Evolutionary conservation across 2,113 vertebrate genomes (phyloP), one percentile per base, ranked within the genome.

Genomic region (Neofelis nebulosa): DNA sequence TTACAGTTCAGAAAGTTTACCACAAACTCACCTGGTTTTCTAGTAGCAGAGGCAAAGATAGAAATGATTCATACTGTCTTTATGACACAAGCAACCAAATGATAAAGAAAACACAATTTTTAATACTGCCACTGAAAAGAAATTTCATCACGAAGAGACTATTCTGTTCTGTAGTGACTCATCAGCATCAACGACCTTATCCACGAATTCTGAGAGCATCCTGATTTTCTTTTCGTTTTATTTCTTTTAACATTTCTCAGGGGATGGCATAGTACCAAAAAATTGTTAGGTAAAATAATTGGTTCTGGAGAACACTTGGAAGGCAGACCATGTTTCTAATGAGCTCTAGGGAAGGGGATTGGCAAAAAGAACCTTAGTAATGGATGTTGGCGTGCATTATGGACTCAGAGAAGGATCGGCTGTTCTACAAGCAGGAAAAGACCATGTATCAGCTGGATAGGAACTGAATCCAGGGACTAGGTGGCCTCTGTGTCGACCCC

Each of bases 1-100:
- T 83, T 50, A 68, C 25, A 36, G 50, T 95, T 95, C 86, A 68
- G 57, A 91, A 97, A 95, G 91, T 86, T 97, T 94, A 41, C 78
- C 86, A 38, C 71, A 93, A 85, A 94, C 78, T 63, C 81, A 84
- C 74, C 7, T 84, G 81, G 68, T 89, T 97, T 96, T 96, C 74
- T 71, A 57, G 52, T 48, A 36, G 71, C 36, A 89, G 71, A 95
- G 84, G 69, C 31, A 68, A 81, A 76, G 45, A 52, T 31, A 45
- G 85, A 81, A 94, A 82, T 97, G 84, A 94, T 93, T 98, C 76
- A 83, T 48, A 66, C 45, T 91, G 61, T 89, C 94, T 95, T 95
- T 95, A 89, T 74, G 91, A 95, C 74, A 84, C 73, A 95, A 96
- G 36, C 85, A 57, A 41, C 36, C 45, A 57, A 36, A 38, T 69